These are phyloP conservation scores for Barnardius zonarius DNA, from an alignment of 2,113 vertebrate genomes.

Conservation along the genomic window DNA sequence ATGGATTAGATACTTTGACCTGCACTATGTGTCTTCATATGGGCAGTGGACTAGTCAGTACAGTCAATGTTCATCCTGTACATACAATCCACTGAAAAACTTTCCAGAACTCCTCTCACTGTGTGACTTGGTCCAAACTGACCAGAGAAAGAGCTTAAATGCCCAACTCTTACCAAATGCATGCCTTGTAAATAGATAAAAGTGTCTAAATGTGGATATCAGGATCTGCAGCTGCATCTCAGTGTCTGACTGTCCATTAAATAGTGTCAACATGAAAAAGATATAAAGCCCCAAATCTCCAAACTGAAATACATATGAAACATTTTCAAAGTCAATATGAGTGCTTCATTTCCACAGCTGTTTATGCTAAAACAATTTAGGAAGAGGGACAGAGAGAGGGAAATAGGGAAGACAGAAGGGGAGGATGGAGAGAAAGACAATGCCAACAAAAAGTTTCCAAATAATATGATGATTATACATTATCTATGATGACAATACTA, in stretches of 20 bases:
- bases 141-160: not conserved
- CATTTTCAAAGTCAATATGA: not conserved
- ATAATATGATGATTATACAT: not conserved
- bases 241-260: not conserved
- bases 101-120: not conserved
- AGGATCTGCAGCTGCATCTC: not conserved
- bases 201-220: not conserved
- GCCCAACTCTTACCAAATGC: not conserved
- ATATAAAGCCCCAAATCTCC: not conserved
- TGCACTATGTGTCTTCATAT: not conserved
- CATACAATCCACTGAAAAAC: accelerated
- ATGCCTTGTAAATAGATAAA: not conserved
- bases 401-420: not conserved
- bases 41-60: not conserved
- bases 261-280: not conserved
- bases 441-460: not conserved
- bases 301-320: not conserved
- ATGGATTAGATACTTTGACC: not conserved
- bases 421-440: not conserved
- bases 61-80: not conserved
- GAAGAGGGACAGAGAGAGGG: not conserved
- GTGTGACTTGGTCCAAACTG: not conserved
- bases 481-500: not conserved
- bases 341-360: not conserved
- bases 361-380: not conserved